Percentiles rank a stretch among this genome's conserved stretches.
Evolutionary conservation across 2,113 vertebrate species (phyloP).

Genomic region (Oncorhynchus nerka): DNA sequence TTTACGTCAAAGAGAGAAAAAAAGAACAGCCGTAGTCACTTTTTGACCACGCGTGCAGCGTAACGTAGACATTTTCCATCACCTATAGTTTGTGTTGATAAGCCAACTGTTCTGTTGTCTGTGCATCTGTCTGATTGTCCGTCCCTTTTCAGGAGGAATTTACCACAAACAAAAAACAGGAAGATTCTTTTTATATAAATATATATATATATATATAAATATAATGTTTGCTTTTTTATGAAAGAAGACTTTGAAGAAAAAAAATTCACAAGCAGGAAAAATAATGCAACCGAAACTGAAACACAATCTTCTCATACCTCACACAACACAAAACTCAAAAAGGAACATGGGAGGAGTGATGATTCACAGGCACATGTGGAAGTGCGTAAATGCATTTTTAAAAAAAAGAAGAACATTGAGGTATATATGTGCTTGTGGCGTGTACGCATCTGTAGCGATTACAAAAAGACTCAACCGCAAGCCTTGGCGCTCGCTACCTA

Average conservation of each 20-base stretch:
- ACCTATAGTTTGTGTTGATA: constrained; percentile 67
- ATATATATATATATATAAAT: not conserved
- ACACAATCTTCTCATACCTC: constrained; percentile 80
- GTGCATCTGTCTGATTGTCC: constrained; percentile 69
- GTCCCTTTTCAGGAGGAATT: constrained; percentile 75
- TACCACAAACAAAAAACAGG: constrained; percentile 70
- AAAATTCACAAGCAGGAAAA: constrained; percentile 47
- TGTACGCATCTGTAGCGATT: too few relatives aligned
- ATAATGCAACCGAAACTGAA: constrained; percentile 68
- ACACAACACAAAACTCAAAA: constrained; percentile 75
- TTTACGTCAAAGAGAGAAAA: constrained; percentile 67
- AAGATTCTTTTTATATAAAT: constrained; percentile 49
- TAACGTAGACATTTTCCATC: constrained; percentile 71
- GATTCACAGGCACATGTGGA: constrained; percentile 67
- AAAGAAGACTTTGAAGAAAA: constrained; percentile 60
- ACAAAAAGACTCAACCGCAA: constrained; percentile 48
- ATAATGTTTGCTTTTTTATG: constrained; percentile 41
- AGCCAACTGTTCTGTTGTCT: constrained; percentile 66
- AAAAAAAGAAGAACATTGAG: too few relatives aligned
- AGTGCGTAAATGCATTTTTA: constrained; percentile 36
- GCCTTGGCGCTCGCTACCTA: constrained; percentile 39
- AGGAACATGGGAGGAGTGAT: constrained; percentile 67
- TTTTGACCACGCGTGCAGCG: constrained; percentile 80
- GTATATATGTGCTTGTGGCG: too few relatives aligned
- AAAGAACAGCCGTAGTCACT: constrained; percentile 73